Evolutionary conservation across 1,140 invertebrate genomes (phyloP), one percentile per base, ranked within the genome.

Genomic region (Drosophila prosaltans): DNA sequence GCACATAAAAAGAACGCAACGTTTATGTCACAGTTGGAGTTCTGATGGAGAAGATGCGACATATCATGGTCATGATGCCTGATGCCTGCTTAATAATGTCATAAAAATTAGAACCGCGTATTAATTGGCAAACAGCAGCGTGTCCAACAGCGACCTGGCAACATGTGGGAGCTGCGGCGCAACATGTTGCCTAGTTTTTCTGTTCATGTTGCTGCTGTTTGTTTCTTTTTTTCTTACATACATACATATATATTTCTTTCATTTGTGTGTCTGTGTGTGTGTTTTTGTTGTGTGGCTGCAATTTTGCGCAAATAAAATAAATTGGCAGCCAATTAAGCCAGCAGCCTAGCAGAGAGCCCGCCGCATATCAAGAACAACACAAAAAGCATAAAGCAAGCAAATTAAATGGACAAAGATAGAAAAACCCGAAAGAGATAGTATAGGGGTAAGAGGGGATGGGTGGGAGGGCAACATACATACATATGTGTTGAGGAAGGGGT

Each of bases 41-140:
- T 57, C 26, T 28, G 32, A 16, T 26, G 24, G 7, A 51, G 21
- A 51, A 26, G 21, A 51, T 51, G 45, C 45, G n/a, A 66, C 54
- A 66, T 43, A 78, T 78, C 70, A 78, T 79, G 76, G 62, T 57
- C 73, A 79, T 78, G 65, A 76, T 32, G 55, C 21, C 11, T 41
- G 78, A 74, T 75, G 78, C 83, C 84, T 89, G 74, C 84, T 89
- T 90, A 89, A 89, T 89, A 89, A 89, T 89, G 84, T 89, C 84
- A 89, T 89, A 89, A 89, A 89, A 89, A 89, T 89, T 89, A 89
- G 84, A 89, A 90, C 81, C 84, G 84, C 84, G 84, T 89, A 88
- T 88, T 88, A 88, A 88, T 88, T 88, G 84, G 84, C 26, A 43
- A 43, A 39, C 10, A 6, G 24, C 81, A 77, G 57, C 58, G 40